Conservation (phyloP, 2,113 vertebrate genomes). For the Lagenorhynchus albirostris region DNA sequence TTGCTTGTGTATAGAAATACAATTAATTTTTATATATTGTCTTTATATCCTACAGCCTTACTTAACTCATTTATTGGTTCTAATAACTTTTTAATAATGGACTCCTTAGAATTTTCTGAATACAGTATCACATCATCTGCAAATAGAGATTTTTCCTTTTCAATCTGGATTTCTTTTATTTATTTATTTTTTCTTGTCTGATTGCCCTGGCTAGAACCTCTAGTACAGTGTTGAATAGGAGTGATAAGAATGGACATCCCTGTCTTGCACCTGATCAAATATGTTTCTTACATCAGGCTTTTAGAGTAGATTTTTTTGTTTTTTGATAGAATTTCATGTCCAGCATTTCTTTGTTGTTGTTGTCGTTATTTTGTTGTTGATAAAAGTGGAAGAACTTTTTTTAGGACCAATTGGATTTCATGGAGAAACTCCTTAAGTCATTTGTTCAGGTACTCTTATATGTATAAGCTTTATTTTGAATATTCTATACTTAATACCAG, state of each 20-base stretch:
- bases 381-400: slow-evolving; percentile 60
- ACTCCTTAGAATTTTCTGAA: not conserved
- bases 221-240: not conserved
- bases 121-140: not conserved
- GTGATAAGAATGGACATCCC: not conserved
- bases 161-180: not conserved
- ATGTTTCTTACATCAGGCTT: not conserved
- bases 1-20: not conserved
- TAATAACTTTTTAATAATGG: not conserved
- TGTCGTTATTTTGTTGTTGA: not conserved
- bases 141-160: not conserved
- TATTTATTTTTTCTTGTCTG: not conserved
- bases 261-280: not conserved
- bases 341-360: not conserved
- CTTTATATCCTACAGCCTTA: not conserved
- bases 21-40: not conserved
- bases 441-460: slow-evolving; percentile 79
- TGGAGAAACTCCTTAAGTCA: slow-evolving; percentile 85
- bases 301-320: slow-evolving; percentile 7
- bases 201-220: not conserved
- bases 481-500: not conserved
- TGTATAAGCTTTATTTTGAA: slow-evolving; percentile 51
- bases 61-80: not conserved
- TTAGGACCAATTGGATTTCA: slow-evolving; percentile 86
- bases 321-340: not conserved